These are phyloP conservation scores for Enoplosus armatus DNA, from an alignment of 2,797 vertebrate species.

Conservation along the genomic window DNA sequence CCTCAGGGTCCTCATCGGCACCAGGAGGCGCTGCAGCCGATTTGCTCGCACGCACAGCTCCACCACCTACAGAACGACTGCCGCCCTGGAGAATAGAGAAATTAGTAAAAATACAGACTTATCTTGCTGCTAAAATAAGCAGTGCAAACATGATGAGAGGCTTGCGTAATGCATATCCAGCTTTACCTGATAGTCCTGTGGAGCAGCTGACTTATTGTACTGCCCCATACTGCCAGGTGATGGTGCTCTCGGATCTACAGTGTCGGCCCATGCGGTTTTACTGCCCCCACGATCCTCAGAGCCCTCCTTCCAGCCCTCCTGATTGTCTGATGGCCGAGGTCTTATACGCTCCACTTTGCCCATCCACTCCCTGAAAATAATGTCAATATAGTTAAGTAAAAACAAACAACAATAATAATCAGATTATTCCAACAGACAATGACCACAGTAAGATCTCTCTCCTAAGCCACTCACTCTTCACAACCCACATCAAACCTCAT, in stretches of 20 bases:
- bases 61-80: conserved; percentile 76
- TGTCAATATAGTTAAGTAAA: background rate
- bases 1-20: conserved; percentile 92
- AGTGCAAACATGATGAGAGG: background rate
- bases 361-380: conserved; percentile 88
- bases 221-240: conserved; percentile 82
- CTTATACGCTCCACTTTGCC: conserved; percentile 86
- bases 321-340: conserved; percentile 84
- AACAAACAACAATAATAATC: background rate
- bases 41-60: conserved; percentile 80
- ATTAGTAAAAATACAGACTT: background rate
- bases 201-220: conserved; percentile 84
- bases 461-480: background rate
- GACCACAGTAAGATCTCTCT: background rate
- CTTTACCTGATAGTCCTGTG: conserved; percentile 90
- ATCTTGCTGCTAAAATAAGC: background rate
- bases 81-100: conserved; percentile 50
- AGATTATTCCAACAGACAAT: background rate
- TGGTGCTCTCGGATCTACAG: conserved; percentile 82
- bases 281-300: conserved; percentile 83
- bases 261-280: conserved; percentile 81
- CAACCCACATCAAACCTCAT: background rate
- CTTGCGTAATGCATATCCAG: background rate
- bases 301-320: conserved; percentile 89
- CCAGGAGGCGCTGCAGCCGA: conserved; percentile 78